Evolutionary conservation across 2,888 invertebrate genomes (phyloP).

Genomic region (Scaptomyza flava): DNA sequence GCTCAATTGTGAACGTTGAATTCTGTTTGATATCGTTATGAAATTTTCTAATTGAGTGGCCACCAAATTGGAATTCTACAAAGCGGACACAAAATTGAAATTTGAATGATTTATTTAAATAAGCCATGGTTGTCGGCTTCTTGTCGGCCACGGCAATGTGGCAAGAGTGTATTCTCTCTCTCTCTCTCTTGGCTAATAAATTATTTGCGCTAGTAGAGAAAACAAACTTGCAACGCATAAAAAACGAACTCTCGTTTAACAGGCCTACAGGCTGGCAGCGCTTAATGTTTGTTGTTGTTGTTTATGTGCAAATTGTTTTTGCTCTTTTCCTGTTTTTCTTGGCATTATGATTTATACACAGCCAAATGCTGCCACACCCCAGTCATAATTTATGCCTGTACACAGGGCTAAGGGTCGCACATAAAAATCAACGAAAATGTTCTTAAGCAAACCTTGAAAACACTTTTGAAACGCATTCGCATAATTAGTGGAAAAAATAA

Average conservation of each 20-base stretch:
- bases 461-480: slow-evolving; percentile 62
- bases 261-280: slow-evolving; percentile 45
- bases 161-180: slow-evolving; percentile 12
- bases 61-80: slow-evolving; percentile 8
- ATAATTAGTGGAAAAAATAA: too few species aligned
- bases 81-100: slow-evolving; percentile 41
- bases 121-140: slow-evolving; percentile 18
- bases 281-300: slow-evolving; percentile 52
- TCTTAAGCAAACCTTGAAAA: slow-evolving; percentile 34
- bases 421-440: slow-evolving; percentile 20
- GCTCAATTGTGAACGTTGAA: slow-evolving; percentile 50
- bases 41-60: slow-evolving; percentile 71
- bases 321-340: slow-evolving; percentile 10
- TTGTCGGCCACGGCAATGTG: slow-evolving; percentile 42
- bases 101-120: slow-evolving; percentile 43
- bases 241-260: slow-evolving; percentile 36
- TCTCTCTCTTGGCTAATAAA: slow-evolving; percentile 64
- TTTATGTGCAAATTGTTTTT: slow-evolving; percentile 66
- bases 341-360: slow-evolving; percentile 65
- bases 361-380: slow-evolving; percentile 51
- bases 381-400: slow-evolving; percentile 64
- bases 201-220: slow-evolving; percentile 49
- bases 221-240: slow-evolving; percentile 43
- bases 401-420: slow-evolving; percentile 6
- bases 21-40: slow-evolving; percentile 47